These are phyloP conservation scores for Holacanthus passer DNA, from an alignment of 2,113 vertebrate genomes.

Conservation along the genomic window DNA sequence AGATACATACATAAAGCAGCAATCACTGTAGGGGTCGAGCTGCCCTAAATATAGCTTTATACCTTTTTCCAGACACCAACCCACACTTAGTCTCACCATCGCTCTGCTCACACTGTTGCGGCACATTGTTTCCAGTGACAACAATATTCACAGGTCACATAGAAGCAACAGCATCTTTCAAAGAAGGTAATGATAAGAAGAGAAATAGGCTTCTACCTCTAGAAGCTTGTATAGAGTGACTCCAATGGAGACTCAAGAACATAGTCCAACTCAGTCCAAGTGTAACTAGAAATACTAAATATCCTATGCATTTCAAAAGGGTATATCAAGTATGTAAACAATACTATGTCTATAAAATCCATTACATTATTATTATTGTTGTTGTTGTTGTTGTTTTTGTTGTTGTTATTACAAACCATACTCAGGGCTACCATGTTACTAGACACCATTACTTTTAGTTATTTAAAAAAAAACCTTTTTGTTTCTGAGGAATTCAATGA, in stretches of 20 bases:
- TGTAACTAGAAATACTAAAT: no score
- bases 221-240: background rate
- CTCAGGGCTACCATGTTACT: background rate
- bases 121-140: background rate
- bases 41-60: conserved; percentile 27
- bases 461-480: background rate
- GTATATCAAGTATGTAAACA: background rate
- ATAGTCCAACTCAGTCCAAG: no score
- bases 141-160: background rate
- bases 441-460: background rate
- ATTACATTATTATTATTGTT: background rate
- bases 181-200: background rate
- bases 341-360: background rate
- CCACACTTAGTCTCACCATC: conserved; percentile 23
- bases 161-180: background rate
- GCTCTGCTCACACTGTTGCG: background rate
- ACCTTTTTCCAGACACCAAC: conserved; percentile 39
- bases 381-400: background rate
- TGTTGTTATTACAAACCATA: background rate
- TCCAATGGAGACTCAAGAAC: background rate
- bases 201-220: no score
- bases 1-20: background rate
- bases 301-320: background rate
- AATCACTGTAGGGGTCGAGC: conserved; percentile 6
- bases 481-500: background rate